A percentile compares a stretch with the other conserved stretches of the same genome.
These are phyloP conservation scores for Phylloscopus whistleri DNA, from an alignment of 2,113 vertebrate species.

Conservation along the genomic window DNA sequence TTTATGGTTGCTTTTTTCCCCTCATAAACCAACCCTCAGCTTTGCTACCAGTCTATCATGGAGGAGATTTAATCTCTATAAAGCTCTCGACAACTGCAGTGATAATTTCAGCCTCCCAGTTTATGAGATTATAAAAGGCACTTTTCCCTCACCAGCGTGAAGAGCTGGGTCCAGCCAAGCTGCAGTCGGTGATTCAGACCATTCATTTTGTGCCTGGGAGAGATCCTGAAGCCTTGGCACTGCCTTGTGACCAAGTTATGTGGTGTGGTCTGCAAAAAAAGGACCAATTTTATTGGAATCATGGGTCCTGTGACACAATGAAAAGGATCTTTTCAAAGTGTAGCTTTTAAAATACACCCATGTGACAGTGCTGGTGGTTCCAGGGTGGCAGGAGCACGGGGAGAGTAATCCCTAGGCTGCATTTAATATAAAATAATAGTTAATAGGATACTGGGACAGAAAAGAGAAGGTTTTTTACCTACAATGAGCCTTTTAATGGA, in stretches of 20 bases:
- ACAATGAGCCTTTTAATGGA: background rate
- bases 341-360: background rate
- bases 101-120: constrained; percentile 39
- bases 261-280: background rate
- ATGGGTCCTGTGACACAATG: background rate
- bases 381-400: accelerated
- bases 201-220: background rate
- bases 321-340: background rate
- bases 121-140: constrained; percentile 42
- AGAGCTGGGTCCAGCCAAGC: background rate
- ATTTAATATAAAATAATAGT: background rate
- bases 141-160: constrained; percentile 1
- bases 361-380: background rate
- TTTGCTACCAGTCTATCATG: constrained; percentile 4
- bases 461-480: background rate
- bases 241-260: background rate
- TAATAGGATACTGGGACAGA: background rate
- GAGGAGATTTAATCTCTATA: constrained; percentile 26
- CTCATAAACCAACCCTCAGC: constrained; percentile 28
- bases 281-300: background rate
- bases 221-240: background rate
- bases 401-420: background rate
- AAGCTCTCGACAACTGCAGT: constrained; percentile 26
- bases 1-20: constrained; percentile 1
- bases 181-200: background rate